phyloP scores from a whole-genome alignment of 1,140 invertebrate species.

The Mizuhopecten yessoensis region DNA sequence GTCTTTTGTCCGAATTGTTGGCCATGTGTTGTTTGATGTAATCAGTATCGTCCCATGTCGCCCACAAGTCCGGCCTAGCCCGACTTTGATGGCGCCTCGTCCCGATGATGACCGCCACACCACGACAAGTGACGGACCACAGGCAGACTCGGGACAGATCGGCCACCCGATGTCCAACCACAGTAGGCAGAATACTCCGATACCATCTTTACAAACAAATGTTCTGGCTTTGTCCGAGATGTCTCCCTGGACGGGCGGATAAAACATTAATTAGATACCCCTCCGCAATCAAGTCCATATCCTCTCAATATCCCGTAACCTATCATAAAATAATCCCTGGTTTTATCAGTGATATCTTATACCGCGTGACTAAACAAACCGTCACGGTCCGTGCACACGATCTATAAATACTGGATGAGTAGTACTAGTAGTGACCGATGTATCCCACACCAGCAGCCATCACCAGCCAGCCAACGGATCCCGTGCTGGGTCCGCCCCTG shows the following conservation, averaged over 20 bases:
- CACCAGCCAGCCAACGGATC: neutral
- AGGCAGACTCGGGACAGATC: neutral
- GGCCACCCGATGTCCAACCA: neutral
- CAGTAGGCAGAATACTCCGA: neutral
- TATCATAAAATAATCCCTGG: neutral
- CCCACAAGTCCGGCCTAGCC: neutral
- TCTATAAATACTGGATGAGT: constrained; percentile 2
- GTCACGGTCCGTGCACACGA: neutral
- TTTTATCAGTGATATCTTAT: neutral
- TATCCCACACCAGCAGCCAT: constrained; percentile 16
- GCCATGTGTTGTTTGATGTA: constrained; percentile 33
- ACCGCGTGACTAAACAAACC: neutral
- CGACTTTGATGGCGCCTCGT: neutral
- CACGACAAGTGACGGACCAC: constrained; percentile 11
- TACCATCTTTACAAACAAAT: neutral
- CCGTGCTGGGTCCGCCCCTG: neutral
- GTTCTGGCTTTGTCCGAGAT: neutral
- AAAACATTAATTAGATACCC: constrained; percentile 15
- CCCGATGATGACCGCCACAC: neutral
- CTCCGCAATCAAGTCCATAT: neutral
- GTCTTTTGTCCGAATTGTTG: constrained; percentile 26
- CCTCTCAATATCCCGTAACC: neutral
- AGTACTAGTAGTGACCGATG: neutral
- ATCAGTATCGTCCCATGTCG: neutral
- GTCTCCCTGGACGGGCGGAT: neutral